These are phyloP conservation scores for Sebastes goodei DNA, from an alignment of 2,797 vertebrate species.

Conservation along the genomic window DNA sequence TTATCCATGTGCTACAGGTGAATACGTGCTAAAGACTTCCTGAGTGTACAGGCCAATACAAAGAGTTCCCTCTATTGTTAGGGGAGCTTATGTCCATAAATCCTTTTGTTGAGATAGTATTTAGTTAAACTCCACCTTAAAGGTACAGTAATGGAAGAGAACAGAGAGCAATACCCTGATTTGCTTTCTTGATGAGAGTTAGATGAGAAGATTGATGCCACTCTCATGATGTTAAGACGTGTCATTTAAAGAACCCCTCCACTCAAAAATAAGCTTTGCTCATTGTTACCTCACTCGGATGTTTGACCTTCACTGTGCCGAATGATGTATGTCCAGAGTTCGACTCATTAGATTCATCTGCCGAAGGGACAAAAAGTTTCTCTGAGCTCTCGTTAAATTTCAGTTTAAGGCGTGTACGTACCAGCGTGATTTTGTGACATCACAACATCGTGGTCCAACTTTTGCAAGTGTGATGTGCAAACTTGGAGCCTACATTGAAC, in stretches of 20 bases:
- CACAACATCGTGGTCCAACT: not conserved
- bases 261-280: not conserved
- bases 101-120: not conserved
- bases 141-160: not conserved
- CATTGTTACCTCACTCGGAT: not conserved
- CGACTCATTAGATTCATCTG: not conserved
- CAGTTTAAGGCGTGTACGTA: not conserved
- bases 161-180: not conserved
- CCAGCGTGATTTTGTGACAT: not conserved
- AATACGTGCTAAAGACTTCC: conserved; percentile 22
- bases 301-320: not conserved
- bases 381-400: not conserved
- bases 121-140: not conserved
- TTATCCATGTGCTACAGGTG: conserved; percentile 22
- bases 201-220: not conserved
- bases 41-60: conserved; percentile 1
- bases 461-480: not conserved
- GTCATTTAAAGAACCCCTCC: not conserved
- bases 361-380: not conserved
- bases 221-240: not conserved
- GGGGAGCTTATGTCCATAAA: not conserved
- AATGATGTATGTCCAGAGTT: not conserved
- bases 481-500: not conserved
- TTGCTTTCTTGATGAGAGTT: not conserved
- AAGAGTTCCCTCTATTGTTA: not conserved